phyloP scores from a whole-genome alignment of 2,888 invertebrate species.

The Norana najaformis region DNA sequence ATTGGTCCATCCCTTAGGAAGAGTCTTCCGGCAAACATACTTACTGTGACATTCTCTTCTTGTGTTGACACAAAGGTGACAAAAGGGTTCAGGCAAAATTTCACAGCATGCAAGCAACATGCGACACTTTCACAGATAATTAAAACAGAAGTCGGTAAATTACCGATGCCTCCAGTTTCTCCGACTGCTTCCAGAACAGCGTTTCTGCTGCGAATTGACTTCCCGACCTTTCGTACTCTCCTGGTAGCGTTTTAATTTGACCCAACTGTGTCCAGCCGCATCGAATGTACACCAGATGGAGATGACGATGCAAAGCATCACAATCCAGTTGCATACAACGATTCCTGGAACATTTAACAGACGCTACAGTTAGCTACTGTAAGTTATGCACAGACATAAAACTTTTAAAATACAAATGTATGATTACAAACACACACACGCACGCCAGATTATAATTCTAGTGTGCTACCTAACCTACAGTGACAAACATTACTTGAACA shows the following conservation, averaged over 20 bases:
- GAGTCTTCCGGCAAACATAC: not conserved
- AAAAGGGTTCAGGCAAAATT: too few species aligned
- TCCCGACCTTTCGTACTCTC: constrained; percentile 77
- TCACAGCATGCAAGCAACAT: too few species aligned
- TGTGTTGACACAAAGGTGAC: too few species aligned
- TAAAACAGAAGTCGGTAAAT: not conserved
- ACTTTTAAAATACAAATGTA: not conserved
- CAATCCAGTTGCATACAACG: constrained; percentile 78
- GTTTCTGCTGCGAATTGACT: constrained; percentile 69
- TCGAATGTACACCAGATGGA: constrained; percentile 86
- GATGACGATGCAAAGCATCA: constrained; percentile 72
- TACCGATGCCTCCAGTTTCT: constrained; percentile 84
- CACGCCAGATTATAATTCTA: constrained; percentile 17
- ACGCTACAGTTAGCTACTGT: not conserved
- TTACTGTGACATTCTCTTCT: not conserved
- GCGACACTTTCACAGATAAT: not conserved
- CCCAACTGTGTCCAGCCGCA: constrained; percentile 84
- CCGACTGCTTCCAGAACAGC: constrained; percentile 76
- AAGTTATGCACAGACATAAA: not conserved
- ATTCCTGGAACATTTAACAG: constrained; percentile 67
- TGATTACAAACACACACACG: constrained; percentile 24
- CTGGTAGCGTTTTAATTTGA: constrained; percentile 85
- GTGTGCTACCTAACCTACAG: not conserved
- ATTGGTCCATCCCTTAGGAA: not conserved
- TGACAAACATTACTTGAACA: not conserved